Conservation (phyloP, 2,797 vertebrate species). For the Crypturellus tataupa region DNA sequence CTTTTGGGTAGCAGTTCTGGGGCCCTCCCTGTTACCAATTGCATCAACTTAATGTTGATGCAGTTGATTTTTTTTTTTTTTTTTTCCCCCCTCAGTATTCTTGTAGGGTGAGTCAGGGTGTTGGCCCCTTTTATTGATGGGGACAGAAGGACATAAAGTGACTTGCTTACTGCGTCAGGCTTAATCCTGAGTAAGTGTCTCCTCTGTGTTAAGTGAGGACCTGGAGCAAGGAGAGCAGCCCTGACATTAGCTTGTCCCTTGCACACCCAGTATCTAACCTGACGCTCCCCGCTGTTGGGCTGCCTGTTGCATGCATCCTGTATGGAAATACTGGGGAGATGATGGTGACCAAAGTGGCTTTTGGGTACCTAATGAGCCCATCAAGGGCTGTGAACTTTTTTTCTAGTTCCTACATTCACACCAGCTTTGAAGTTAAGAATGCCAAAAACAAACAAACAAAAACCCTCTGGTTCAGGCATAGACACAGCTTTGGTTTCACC, state of each 20-base stretch:
- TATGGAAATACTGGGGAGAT: background rate
- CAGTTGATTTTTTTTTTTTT: no score
- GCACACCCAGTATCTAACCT: background rate
- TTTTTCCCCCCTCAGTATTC: background rate
- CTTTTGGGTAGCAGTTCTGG: background rate
- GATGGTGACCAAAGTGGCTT: background rate
- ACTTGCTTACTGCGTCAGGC: background rate
- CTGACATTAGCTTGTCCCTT: background rate
- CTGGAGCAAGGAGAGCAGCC: background rate
- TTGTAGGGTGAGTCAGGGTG: background rate
- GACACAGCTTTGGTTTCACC: background rate
- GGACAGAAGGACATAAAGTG: background rate
- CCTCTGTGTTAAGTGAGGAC: background rate
- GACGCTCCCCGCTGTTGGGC: background rate
- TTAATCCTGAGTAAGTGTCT: background rate
- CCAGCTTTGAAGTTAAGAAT: background rate
- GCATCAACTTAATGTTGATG: background rate
- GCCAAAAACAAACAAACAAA: background rate
- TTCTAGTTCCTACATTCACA: background rate
- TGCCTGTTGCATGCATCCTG: background rate
- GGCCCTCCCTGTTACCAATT: accelerated
- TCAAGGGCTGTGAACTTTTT: accelerated
- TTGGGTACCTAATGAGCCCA: background rate
- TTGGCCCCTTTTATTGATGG: background rate
- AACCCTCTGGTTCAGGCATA: background rate